Evolutionary conservation across 2,888 invertebrate genomes (phyloP).

Genomic region (Heliconius erato): DNA sequence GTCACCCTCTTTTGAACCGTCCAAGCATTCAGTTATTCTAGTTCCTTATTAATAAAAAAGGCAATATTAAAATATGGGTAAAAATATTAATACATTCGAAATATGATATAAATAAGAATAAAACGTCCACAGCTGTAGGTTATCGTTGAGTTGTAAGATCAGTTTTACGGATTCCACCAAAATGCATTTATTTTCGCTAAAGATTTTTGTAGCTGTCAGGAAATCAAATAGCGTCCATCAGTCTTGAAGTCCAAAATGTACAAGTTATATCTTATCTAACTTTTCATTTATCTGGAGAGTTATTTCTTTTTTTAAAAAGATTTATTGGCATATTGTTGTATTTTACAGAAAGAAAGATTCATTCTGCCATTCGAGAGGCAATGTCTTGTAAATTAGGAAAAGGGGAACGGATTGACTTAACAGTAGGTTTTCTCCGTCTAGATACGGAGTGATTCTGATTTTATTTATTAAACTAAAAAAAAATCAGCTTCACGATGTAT

Average conservation of each 20-base stretch:
- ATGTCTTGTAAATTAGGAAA: too few species aligned
- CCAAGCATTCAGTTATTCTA: too few species aligned
- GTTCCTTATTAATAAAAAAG: too few species aligned
- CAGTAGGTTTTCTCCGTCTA: too few species aligned
- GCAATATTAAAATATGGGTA: not conserved
- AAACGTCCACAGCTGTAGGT: constrained; percentile 17
- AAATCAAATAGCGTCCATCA: constrained; percentile 30
- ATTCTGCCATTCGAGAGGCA: too few species aligned
- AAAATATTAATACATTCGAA: not conserved
- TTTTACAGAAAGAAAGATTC: not conserved
- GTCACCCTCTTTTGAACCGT: too few species aligned
- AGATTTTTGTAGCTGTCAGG: constrained; percentile 35
- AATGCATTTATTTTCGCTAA: constrained; percentile 32
- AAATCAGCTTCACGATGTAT: not conserved
- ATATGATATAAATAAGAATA: not conserved
- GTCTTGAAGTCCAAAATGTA: constrained; percentile 19
- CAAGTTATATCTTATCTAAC: constrained; percentile 1
- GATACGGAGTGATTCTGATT: not conserved
- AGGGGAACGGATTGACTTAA: too few species aligned
- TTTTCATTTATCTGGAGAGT: not conserved
- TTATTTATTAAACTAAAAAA: not conserved
- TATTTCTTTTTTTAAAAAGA: not conserved
- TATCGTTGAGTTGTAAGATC: constrained; percentile 22
- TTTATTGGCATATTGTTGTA: not conserved
- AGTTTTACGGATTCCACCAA: constrained; percentile 17